Conservation (phyloP, 2,113 vertebrate genomes). For the Sigmodon hispidus region DNA sequence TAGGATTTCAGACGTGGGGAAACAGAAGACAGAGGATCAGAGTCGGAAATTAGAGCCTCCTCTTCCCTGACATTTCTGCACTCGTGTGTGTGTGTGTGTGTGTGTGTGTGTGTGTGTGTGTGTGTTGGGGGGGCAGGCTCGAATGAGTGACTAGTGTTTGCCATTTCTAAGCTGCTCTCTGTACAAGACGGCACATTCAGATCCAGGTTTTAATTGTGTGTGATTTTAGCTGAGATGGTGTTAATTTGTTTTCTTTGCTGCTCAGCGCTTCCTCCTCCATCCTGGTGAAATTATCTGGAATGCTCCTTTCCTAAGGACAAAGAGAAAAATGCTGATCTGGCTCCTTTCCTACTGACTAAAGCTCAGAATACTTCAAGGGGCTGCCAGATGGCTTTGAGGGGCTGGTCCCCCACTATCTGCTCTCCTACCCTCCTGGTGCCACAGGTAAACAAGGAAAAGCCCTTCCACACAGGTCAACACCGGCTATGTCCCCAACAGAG, state of each 20-base stretch:
- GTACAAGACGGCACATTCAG: constrained; percentile 78
- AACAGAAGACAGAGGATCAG: not conserved
- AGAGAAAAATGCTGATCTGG: constrained; percentile 79
- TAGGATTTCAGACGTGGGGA: not conserved
- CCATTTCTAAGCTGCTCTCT: constrained; percentile 80
- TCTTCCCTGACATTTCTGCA: not conserved
- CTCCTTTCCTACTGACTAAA: constrained; percentile 67
- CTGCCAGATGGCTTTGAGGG: constrained; percentile 44
- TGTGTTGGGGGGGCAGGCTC: not conserved
- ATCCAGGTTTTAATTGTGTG: constrained; percentile 86
- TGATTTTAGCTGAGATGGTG: constrained; percentile 84
- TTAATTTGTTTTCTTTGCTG: constrained; percentile 84
- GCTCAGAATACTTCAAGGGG: constrained; percentile 47
- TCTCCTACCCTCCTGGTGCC: not conserved
- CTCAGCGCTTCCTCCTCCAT: constrained; percentile 80
- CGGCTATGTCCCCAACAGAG: not conserved
- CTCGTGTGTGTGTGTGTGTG: too few species aligned
- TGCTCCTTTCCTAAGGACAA: constrained; percentile 74
- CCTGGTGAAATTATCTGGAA: constrained; percentile 79
- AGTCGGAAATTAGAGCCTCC: not conserved
- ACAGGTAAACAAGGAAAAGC: not conserved
- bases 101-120: too few species aligned
- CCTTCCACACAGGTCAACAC: not conserved
- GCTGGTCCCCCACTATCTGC: not conserved
- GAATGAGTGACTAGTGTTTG: constrained; percentile 79